Conservation (phyloP, 2,797 vertebrate species). For the Cynodonichthys magdalenae region DNA sequence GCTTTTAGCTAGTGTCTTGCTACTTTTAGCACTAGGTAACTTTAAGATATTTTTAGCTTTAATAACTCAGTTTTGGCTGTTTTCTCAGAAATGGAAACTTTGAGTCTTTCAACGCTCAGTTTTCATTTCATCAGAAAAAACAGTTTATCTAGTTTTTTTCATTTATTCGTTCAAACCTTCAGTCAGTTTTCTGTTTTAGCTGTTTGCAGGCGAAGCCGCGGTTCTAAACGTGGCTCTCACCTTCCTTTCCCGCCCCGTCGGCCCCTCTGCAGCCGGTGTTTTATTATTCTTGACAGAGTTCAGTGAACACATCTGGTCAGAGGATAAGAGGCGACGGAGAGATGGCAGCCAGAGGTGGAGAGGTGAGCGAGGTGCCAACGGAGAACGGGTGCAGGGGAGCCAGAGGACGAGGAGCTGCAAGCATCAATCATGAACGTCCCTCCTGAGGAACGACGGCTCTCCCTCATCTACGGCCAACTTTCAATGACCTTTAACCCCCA, state of each 20-base stretch:
- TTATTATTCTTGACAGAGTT: conserved; percentile 90
- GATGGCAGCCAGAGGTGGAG: conserved; percentile 69
- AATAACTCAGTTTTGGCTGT: too few relatives aligned
- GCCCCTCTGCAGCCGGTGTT: conserved; percentile 66
- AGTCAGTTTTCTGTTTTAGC: conserved; percentile 10
- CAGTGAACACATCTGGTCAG: conserved; percentile 86
- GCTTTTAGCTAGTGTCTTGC: too few relatives aligned
- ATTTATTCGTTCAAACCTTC: too few relatives aligned
- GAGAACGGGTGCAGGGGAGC: conserved; percentile 58
- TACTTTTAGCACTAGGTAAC: too few relatives aligned
- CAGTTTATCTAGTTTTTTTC: too few relatives aligned
- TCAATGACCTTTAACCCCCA: conserved; percentile 46
- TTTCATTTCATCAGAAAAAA: too few relatives aligned
- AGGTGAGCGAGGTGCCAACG: conserved; percentile 71
- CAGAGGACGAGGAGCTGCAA: conserved; percentile 59
- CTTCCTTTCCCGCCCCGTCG: conserved; percentile 29
- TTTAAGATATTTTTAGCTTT: too few relatives aligned
- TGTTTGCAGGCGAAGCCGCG: conserved; percentile 9
- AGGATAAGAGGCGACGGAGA: conserved; percentile 69
- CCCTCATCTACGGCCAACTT: conserved; percentile 50
- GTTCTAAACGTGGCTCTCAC: conserved; percentile 12
- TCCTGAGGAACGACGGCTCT: conserved; percentile 55
- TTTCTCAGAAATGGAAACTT: too few relatives aligned
- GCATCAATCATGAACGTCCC: conserved; percentile 77
- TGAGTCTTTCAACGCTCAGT: too few relatives aligned